phyloP scores from a whole-genome alignment of 1,140 invertebrate genomes.

The Ips nitidus region DNA sequence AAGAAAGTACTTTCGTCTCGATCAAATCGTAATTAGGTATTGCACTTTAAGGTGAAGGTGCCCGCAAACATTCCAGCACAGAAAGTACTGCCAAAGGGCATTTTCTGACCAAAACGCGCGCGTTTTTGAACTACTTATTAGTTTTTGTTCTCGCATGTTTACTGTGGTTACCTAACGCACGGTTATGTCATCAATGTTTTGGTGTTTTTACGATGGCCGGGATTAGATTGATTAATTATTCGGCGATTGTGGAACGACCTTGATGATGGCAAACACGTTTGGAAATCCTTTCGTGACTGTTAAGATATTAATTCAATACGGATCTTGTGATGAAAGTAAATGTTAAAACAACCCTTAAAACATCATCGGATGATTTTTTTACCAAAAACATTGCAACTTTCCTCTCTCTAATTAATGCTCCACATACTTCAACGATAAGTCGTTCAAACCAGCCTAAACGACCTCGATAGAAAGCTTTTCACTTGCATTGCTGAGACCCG shows the following conservation, averaged over 20 bases:
- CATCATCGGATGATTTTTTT: too few species aligned
- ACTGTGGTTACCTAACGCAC: not conserved
- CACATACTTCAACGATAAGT: not conserved
- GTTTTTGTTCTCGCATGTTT: not conserved
- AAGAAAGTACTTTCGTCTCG: conserved; percentile 29
- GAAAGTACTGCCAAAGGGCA: conserved; percentile 24
- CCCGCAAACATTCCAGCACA: conserved; percentile 16
- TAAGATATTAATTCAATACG: too few species aligned
- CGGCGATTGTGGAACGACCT: too few species aligned
- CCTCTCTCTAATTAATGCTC: too few species aligned
- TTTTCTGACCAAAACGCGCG: not conserved
- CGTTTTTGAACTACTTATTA: too few species aligned
- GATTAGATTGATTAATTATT: too few species aligned
- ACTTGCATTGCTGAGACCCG: not conserved
- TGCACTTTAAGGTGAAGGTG: conserved; percentile 26
- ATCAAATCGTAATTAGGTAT: conserved; percentile 25
- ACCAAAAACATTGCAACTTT: too few species aligned
- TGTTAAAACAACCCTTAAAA: too few species aligned
- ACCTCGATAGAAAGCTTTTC: conserved; percentile 29
- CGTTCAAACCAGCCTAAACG: conserved; percentile 9
- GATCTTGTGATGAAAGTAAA: too few species aligned
- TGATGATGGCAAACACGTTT: too few species aligned
- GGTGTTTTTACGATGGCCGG: too few species aligned
- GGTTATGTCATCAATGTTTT: not conserved
- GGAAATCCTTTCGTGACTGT: too few species aligned